Evolutionary conservation across 2,888 invertebrate genomes (phyloP), one percentile per base, ranked within the genome.

Genomic region (Gerris lacustris): DNA sequence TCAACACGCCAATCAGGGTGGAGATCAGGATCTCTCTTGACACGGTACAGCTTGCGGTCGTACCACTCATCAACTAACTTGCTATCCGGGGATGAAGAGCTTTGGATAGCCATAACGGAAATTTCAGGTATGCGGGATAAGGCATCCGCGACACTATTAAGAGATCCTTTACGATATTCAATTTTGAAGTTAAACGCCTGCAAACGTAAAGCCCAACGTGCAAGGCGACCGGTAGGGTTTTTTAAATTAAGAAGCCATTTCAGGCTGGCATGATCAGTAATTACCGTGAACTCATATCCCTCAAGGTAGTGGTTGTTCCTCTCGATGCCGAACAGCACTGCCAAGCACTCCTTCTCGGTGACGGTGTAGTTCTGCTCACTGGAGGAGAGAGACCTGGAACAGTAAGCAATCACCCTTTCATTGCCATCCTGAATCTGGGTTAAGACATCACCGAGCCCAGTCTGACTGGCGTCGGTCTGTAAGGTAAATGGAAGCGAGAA

Each of bases 341-440:
- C 76, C 0, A 76, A 72, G 45, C 76, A 77, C 62, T 78, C 76
- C 45, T 67, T 70, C 68, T 76, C 75, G 0, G 77, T 76, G 6
- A 73, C 73, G 0, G 74, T 69, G 44, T 76, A 77, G 44, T 75
- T 75, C 15, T 63, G 17, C 55, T 73, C 71, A 11, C 69, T 71
- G 6, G 68, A 43, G 17, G 72, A 69, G 5, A 72, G 55, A 7
- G 69, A 69, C 55, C 15, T 55, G 15, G 55, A 55, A 55, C 55
- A 2, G 5, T 55, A 55, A 55, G 72, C 69, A 66, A 66, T 45
- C 17, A 71, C 69, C 6, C 62, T 44, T 15, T 66, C 66, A 17
- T 47, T 55, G n/a, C 70, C 72, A 43, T 70, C 44, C 18, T 63
- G 55, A 15, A 31, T 15, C n/a, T 72, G 67, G 31, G 68, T 70